These are phyloP conservation scores for Dicranocentrus wangi DNA, from an alignment of 2,888 invertebrate genomes.

Conservation along the genomic window DNA sequence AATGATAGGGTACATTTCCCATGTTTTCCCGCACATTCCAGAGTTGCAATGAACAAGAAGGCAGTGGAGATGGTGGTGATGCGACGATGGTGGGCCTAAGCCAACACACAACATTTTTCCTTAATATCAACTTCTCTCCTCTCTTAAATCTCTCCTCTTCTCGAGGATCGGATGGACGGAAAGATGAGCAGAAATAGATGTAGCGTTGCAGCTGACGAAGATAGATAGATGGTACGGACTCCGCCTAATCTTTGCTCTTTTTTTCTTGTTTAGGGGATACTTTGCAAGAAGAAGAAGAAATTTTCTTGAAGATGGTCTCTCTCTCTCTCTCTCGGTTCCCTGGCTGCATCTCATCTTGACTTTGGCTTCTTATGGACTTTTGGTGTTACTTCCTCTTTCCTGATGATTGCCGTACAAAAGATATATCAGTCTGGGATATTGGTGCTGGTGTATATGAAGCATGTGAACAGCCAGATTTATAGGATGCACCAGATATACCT, in stretches of 20 bases:
- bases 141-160: conserved; percentile 46
- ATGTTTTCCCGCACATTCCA: conserved; percentile 35
- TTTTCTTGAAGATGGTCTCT: too few species aligned
- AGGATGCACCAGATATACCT: conserved; percentile 24
- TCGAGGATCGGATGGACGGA: conserved; percentile 64
- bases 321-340: conserved; percentile 21
- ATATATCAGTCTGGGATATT: conserved; percentile 37
- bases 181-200: conserved; percentile 68
- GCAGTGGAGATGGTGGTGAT: conserved; percentile 24
- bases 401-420: conserved; percentile 20
- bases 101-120: too few species aligned
- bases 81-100: too few species aligned
- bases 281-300: conserved; percentile 40
- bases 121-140: conserved; percentile 53
- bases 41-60: conserved; percentile 19
- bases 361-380: conserved; percentile 33
- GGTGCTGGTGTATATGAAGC: conserved; percentile 7
- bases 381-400: conserved; percentile 26
- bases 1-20: conserved; percentile 45
- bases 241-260: conserved; percentile 73
- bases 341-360: conserved; percentile 45
- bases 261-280: conserved; percentile 54
- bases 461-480: background rate
- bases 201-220: conserved; percentile 72
- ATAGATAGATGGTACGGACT: conserved; percentile 71